phyloP scores from a whole-genome alignment of 1,140 invertebrate genomes.

The Megalonaias nervosa region DNA sequence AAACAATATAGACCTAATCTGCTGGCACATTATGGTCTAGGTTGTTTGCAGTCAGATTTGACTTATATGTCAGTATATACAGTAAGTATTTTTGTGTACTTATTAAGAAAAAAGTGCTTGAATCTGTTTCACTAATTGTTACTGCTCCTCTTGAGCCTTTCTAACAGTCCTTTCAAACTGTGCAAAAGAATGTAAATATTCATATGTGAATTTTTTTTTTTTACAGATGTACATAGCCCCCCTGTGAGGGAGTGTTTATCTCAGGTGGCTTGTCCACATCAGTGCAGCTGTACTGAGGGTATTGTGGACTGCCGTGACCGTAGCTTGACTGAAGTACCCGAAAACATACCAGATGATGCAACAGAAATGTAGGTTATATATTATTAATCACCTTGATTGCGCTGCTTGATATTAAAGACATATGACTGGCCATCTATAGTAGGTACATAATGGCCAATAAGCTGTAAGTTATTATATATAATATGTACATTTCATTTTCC shows the following conservation, averaged over 20 bases:
- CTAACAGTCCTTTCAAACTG: background rate
- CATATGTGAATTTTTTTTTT: background rate
- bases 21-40: too few relatives aligned
- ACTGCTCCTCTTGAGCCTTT: background rate
- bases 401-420: background rate
- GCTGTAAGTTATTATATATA: too few relatives aligned
- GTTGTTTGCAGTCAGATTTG: too few relatives aligned
- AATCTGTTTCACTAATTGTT: background rate
- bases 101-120: background rate
- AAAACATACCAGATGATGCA: slow-evolving; percentile 92
- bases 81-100: background rate
- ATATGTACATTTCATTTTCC: too few relatives aligned
- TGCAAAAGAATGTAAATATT: background rate
- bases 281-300: slow-evolving; percentile 89
- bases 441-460: too few relatives aligned
- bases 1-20: too few relatives aligned
- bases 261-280: slow-evolving; percentile 83
- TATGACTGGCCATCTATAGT: background rate
- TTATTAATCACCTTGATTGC: background rate
- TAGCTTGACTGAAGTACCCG: slow-evolving; percentile 89
- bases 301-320: slow-evolving; percentile 97
- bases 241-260: slow-evolving; percentile 74
- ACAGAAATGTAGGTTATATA: slow-evolving; percentile 90
- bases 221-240: slow-evolving; percentile 18
- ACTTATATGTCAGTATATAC: too few relatives aligned